Evolutionary conservation across 64 coral and sea anemone species (phyloP).

Genomic region (Astreopora myriophthalma): DNA sequence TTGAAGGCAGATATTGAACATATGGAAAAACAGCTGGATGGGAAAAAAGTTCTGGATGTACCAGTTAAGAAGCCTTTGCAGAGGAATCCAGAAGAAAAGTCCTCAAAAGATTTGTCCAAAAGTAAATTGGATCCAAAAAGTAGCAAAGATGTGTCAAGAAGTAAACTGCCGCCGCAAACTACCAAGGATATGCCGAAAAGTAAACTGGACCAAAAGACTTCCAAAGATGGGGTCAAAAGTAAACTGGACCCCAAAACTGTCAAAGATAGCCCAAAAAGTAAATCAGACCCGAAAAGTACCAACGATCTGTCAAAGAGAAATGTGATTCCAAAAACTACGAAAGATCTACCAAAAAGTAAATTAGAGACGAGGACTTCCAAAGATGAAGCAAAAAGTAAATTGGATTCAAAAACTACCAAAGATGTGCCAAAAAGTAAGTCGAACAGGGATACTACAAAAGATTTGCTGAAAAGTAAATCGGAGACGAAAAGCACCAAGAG

Average conservation of each 20-base stretch:
- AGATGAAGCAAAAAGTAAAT: no score
- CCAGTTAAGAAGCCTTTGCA: not conserved
- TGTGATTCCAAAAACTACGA: no score
- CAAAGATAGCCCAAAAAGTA: not conserved
- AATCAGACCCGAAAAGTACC: not conserved
- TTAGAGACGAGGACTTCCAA: not conserved
- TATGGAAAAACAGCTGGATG: slow-evolving; percentile 20
- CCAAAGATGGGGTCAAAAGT: not conserved
- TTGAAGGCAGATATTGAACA: slow-evolving; percentile 9
- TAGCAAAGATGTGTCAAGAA: not conserved
- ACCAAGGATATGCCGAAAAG: not conserved
- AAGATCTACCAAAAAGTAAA: not conserved
- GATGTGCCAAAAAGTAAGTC: not conserved
- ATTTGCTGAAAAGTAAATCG: not conserved
- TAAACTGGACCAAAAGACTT: not conserved
- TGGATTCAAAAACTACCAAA: no score
- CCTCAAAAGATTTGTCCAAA: not conserved
- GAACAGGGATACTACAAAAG: not conserved
- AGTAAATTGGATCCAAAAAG: not conserved
- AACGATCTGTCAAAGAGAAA: not conserved
- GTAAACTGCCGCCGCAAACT: not conserved
- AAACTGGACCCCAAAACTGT: not conserved
- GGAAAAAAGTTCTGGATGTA: not conserved
- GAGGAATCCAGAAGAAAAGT: not conserved
- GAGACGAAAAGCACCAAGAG: not conserved